Percentiles rank a stretch among this genome's conserved stretches.
phyloP scores from a whole-genome alignment of 2,113 vertebrate species.

The Semicossyphus pulcher region DNA sequence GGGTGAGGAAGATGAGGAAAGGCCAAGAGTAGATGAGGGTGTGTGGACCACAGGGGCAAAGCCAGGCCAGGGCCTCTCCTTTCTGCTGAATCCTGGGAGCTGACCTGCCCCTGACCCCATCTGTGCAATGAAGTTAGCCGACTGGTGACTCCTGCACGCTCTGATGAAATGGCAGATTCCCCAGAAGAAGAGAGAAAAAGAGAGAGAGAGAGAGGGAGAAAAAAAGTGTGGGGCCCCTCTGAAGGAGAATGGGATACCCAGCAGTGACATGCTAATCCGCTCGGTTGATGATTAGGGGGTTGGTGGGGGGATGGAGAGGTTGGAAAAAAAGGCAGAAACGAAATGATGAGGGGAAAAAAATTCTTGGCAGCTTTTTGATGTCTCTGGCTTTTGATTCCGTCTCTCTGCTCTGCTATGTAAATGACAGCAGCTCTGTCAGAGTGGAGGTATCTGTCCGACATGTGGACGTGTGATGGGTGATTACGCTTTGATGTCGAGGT shows the following conservation, averaged over 20 bases:
- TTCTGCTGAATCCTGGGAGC: conserved; percentile 53
- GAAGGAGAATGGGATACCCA: conserved; percentile 62
- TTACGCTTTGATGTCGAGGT: conserved; percentile 72
- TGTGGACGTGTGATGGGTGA: conserved; percentile 63
- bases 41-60: conserved; percentile 52
- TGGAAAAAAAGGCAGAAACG: conserved; percentile 39
- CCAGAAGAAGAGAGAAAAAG: conserved; percentile 20
- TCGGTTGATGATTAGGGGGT: conserved; percentile 51
- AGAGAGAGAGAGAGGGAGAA: background rate
- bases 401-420: conserved; percentile 56
- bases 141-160: conserved; percentile 66
- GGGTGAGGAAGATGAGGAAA: conserved; percentile 32
- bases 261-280: conserved; percentile 62
- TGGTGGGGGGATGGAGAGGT: conserved; percentile 24
- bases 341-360: conserved; percentile 44
- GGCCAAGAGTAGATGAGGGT: conserved; percentile 52
- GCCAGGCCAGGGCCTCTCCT: conserved; percentile 57
- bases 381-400: conserved; percentile 69
- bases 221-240: conserved; percentile 43
- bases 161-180: conserved; percentile 67
- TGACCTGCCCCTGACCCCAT: conserved; percentile 81
- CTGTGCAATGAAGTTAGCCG: conserved; percentile 64
- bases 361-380: conserved; percentile 74
- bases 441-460: conserved; percentile 66
- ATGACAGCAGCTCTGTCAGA: conserved; percentile 64